Conservation (phyloP, 2,888 invertebrate species). For the Steinernema carpocapsae region DNA sequence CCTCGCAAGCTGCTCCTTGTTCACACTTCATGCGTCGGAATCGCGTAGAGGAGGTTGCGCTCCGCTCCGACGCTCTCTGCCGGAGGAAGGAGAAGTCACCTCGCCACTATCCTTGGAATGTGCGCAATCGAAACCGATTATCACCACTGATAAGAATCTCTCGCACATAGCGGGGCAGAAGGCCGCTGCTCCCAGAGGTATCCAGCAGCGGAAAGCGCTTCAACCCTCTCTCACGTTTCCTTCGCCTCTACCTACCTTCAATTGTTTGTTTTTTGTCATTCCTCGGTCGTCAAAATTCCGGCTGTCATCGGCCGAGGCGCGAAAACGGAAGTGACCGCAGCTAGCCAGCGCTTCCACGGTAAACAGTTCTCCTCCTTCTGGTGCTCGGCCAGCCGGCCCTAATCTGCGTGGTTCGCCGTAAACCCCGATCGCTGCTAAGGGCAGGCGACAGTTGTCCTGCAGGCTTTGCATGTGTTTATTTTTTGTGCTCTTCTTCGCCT, state of each 20-base stretch:
- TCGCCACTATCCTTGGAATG: slow-evolving; percentile 18
- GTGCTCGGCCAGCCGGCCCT: no score
- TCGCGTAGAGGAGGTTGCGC: no score
- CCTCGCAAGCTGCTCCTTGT: no score
- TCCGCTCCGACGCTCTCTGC: neutral
- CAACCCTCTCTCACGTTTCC: neutral
- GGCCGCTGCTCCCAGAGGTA: neutral
- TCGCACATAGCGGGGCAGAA: neutral
- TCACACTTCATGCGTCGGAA: no score
- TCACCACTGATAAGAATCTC: neutral
- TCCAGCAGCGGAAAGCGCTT: neutral
- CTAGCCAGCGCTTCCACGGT: slow-evolving; percentile 2
- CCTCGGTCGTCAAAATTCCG: neutral
- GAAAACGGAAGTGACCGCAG: slow-evolving; percentile 23
- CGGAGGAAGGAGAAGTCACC: no score
- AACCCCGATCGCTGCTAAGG: neutral
- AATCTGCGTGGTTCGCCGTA: no score
- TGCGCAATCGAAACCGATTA: neutral
- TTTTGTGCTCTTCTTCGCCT: neutral
- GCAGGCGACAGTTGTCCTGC: neutral
- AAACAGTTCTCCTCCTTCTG: slow-evolving; percentile 6
- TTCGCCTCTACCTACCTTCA: neutral
- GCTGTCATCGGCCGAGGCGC: slow-evolving; percentile 21
- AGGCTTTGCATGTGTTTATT: neutral
- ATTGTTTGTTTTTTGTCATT: slow-evolving; percentile 29